Conservation (phyloP, 2,888 invertebrate genomes). For the Tenodera sinensis region DNA sequence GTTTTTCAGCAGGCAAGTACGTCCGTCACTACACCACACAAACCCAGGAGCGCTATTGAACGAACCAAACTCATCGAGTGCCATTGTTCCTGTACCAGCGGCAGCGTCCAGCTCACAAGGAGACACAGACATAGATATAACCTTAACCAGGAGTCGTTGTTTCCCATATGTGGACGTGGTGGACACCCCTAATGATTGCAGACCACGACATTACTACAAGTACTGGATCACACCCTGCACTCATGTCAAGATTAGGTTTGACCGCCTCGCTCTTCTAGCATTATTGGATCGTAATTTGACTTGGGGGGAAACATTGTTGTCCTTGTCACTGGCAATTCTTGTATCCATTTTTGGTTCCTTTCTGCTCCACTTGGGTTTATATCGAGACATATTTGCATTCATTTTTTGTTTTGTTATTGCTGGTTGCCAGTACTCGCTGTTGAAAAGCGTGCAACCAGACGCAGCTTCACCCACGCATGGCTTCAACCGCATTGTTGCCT, state of each 20-base stretch:
- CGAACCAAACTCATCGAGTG: not conserved
- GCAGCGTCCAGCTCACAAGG: constrained; percentile 56
- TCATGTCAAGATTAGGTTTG: constrained; percentile 65
- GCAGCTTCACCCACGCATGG: constrained; percentile 98
- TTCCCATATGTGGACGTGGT: constrained; percentile 57
- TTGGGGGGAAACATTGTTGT: constrained; percentile 73
- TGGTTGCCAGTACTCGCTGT: constrained; percentile 91
- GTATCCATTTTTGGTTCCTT: constrained; percentile 84
- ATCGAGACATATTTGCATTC: constrained; percentile 88
- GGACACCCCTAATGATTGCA: constrained; percentile 50
- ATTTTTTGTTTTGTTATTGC: constrained; percentile 97
- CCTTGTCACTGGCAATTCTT: constrained; percentile 75
- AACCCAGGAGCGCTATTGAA: constrained; percentile 25
- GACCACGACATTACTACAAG: constrained; percentile 64
- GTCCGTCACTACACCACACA: constrained; percentile 18
- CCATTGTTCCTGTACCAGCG: constrained; percentile 43
- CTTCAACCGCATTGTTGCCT: constrained; percentile 77
- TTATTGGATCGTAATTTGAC: constrained; percentile 90
- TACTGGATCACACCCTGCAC: constrained; percentile 46
- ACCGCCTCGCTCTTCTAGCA: constrained; percentile 86
- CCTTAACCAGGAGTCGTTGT: constrained; percentile 46
- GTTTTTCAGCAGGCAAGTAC: constrained; percentile 37
- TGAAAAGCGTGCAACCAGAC: constrained; percentile 97
- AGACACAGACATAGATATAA: constrained; percentile 52
- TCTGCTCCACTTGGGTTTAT: constrained; percentile 79